Evolutionary conservation across 2,888 invertebrate genomes (phyloP), one percentile per base, ranked within the genome.

Genomic region (Rhagium mordax): DNA sequence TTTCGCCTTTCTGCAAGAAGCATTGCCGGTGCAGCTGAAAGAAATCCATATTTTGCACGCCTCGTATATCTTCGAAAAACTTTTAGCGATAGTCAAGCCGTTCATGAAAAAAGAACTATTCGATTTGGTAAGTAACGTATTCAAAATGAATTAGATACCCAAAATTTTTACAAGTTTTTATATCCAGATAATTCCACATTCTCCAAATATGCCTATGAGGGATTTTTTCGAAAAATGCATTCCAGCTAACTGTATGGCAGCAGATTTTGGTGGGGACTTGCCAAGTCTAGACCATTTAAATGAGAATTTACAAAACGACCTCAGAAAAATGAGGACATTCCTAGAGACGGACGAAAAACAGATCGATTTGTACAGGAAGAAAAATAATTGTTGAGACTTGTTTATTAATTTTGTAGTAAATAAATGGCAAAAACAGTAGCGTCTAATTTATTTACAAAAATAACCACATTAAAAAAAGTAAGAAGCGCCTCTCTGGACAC

Each of bases 231-330:
- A 90, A 78, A 89, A 91, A 0, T 86, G 89, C 24, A 88, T 88
- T 29, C 86, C 88, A 2, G 74, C 82, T 20, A 84, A 86, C 65
- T 84, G 86, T 29, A 76, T 88, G 61, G 88, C 88, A 0, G 87
- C 89, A 82, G 92, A 92, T 81, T 92, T 91, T 74, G 92, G 92
- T 51, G 93, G 93, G 8, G 89, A 90, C 1, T 86, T 89, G 0
- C 88, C 89, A 0, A 77, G 89, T 0, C 86, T 91, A 0, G 90
- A 90, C 59, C 85, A 91, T 24, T 88, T 92, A 61, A 89, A 89
- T 72, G 90, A 91, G 78, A 90, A 91, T 70, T 87, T 83, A 13
- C 76, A 79, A 24, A 78, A 83, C 51, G 78, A 83, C 74, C 81
- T 84, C 69, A 79, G 80, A 69, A 80, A 81, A 69, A 41, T 87